Base-by-base conservation (phyloP, 30 jellyfish, hydroid and myxozoan species). In the Hydractinia symbiolongicarpus region DNA sequence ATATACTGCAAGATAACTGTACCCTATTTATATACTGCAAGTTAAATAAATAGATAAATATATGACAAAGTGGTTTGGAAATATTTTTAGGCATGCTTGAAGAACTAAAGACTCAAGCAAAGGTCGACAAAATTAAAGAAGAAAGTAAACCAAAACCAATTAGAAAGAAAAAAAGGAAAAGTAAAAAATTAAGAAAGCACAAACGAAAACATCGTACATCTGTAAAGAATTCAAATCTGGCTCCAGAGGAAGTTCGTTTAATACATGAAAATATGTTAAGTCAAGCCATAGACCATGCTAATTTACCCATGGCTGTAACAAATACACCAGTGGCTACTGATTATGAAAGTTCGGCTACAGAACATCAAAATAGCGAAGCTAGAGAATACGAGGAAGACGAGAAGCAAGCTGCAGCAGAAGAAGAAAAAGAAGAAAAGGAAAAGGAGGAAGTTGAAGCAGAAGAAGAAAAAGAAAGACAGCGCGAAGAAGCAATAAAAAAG, bases 181-280 rank as follows among this genome's bases (percentile, higher is more conserved):
- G 81, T 77, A 79, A 78, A 77, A 90, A 85, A 82, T 19, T 54
- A 50, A 81, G 68, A 40, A 90, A 81, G 72, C 89, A 82, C 15
- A 86, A 90, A 72, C 86, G 81, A 73, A 81, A 80, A 55, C 30
- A 71, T 7, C 80, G 50, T 19, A 54, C 83, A 81, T 73, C 60
- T 71, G 60, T 74, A 50, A 87, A 87, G 60, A 17, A 84, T 40
- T 66, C 84, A 6, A 86, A 82, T 80, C 58, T 79, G 53, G 69
- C 97, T 16, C 81, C 90, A 7, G 81, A 84, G 8, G 97, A 84
- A 77, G 82, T 86, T 53, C 91, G 83, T 40, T 82, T 79, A 20
- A 82, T 91, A 7, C 98, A 91, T 66, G 87, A 82, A 66, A 91
- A 86, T 68, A 86, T 91, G 95, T 85, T 91, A 13, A 86, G 78